A percentile compares a stretch with the other conserved stretches of the same genome.
Evolutionary conservation across 35 echinoderm and acorn worm genomes (phyloP).

Genomic region (Apostichopus japonicus): DNA sequence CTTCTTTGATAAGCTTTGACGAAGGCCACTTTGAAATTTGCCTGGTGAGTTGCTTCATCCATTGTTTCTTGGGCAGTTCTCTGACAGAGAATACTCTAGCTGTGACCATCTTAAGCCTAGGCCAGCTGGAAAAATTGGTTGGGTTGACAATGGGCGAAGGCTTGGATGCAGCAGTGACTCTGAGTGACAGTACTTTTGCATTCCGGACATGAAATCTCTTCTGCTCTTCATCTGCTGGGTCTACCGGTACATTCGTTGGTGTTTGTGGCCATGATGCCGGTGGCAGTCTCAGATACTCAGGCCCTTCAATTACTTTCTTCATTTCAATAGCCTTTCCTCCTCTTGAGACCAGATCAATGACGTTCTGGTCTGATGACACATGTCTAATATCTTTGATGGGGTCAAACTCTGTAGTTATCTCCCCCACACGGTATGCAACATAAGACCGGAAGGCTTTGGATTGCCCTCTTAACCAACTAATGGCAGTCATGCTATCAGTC

Average conservation of each 20-base stretch:
- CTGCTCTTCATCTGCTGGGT: slow-evolving; percentile 47
- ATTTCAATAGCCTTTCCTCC: slow-evolving; percentile 52
- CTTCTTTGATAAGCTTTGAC: slow-evolving; percentile 56
- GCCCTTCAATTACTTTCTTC: slow-evolving; percentile 48
- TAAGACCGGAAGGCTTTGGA: slow-evolving; percentile 74
- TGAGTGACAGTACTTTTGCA: slow-evolving; percentile 27
- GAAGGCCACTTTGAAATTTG: slow-evolving; percentile 76
- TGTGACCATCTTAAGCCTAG: slow-evolving; percentile 62
- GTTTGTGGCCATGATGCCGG: slow-evolving; percentile 67
- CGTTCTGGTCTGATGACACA: slow-evolving; percentile 71
- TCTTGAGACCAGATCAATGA: slow-evolving; percentile 81
- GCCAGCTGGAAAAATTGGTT: slow-evolving; percentile 10
- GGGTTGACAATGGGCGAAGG: slow-evolving; percentile 26
- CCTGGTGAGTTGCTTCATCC: slow-evolving; percentile 37
- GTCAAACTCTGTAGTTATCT: slow-evolving; percentile 80
- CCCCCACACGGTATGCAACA: slow-evolving; percentile 71
- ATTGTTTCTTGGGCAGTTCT: slow-evolving; percentile 38
- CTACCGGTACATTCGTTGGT: slow-evolving; percentile 54
- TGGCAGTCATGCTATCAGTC: slow-evolving; percentile 77
- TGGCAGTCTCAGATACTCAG: slow-evolving; percentile 37
- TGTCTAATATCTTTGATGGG: slow-evolving; percentile 50
- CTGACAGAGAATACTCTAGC: slow-evolving; percentile 57
- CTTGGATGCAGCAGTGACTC: background rate
- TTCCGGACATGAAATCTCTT: slow-evolving; percentile 46
- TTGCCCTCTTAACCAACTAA: slow-evolving; percentile 71